These are phyloP conservation scores for Atractosteus spatula DNA, from an alignment of 2,113 vertebrate species.

Conservation along the genomic window DNA sequence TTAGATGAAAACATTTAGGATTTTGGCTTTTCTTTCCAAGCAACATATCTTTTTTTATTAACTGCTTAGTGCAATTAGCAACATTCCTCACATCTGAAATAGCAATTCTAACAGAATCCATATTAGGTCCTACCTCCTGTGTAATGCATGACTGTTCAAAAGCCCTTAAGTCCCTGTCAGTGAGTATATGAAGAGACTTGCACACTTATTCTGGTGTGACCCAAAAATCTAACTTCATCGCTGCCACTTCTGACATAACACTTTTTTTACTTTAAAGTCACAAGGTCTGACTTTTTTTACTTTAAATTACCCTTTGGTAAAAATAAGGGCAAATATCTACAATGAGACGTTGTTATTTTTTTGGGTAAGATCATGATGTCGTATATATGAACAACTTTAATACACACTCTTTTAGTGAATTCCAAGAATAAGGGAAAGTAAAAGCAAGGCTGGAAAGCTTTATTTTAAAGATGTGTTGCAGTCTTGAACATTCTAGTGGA, in stretches of 20 bases:
- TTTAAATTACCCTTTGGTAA: no score
- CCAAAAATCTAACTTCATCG: constrained; percentile 17
- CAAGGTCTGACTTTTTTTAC: constrained; percentile 7
- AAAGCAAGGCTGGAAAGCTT: no score
- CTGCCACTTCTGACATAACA: constrained; percentile 3
- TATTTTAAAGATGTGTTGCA: neutral
- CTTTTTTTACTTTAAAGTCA: constrained; percentile 12
- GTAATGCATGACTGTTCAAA: constrained; percentile 15
- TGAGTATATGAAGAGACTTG: constrained; percentile 3
- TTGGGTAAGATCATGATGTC: no score
- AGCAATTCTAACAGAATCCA: constrained; percentile 16
- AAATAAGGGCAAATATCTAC: no score
- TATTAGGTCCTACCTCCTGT: constrained; percentile 3
- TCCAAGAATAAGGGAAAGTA: no score
- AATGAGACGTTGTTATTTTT: no score
- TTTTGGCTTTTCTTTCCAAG: neutral
- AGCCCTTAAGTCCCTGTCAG: constrained; percentile 1
- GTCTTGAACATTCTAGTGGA: neutral
- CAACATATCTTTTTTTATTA: constrained; percentile 13
- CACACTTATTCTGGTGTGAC: constrained; percentile 5
- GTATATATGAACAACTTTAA: no score
- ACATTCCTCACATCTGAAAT: constrained; percentile 23
- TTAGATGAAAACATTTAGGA: neutral
- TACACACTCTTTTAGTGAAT: no score
- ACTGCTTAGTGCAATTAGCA: constrained; percentile 14